Evolutionary conservation across 2,797 vertebrate genomes (phyloP), one percentile per base, ranked within the genome.

Genomic region (Sebastiscus tertius): DNA sequence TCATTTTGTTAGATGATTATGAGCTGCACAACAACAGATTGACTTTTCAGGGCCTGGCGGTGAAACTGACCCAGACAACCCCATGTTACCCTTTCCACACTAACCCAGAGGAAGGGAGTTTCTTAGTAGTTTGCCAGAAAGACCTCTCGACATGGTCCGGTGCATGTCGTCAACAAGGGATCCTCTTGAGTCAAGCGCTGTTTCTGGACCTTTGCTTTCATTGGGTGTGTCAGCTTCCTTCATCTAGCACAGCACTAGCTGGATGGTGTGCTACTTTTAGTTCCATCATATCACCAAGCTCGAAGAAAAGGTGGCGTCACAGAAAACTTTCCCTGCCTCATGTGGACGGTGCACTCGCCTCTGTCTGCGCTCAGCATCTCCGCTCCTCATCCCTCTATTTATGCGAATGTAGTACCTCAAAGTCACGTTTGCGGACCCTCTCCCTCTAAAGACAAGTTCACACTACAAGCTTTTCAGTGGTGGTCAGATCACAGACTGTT

Each of bases 141-240:
- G 55, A 69, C 72, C 46, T 83, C 75, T 72, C 74, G 87, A 16
- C 75, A 79, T 74, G 83, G 81, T 72, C 71, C 87, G 66, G 52
- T 70, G 63, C 65, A 63, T 56, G 31, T 82, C 1, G 33, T 88
- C 55, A 63, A 77, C 31, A 59, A 72, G 54, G 79, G 69, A 69
- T 72, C 77, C 58, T 82, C 63, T 74, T 8, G 20, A 58, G 42
- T 86, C 39, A 72, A 36, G 36, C 13, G 8, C n/a, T 63, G 36
- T 60, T 62, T 89, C 49, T 86, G 84, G 81, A 82, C 64, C 6
- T 52, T 79, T 71, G 72, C 71, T 72, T 86, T 92, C 46, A 70
- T 26, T 11, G 75, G 39, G 33, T 79, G 42, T 63, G 24, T 83
- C 34, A 59, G 58, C 62, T 52, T 89, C 24, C 24, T 62, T 92